Evolutionary conservation across 2,797 vertebrate genomes (phyloP).

Genomic region (Sebastes matsubarae): DNA sequence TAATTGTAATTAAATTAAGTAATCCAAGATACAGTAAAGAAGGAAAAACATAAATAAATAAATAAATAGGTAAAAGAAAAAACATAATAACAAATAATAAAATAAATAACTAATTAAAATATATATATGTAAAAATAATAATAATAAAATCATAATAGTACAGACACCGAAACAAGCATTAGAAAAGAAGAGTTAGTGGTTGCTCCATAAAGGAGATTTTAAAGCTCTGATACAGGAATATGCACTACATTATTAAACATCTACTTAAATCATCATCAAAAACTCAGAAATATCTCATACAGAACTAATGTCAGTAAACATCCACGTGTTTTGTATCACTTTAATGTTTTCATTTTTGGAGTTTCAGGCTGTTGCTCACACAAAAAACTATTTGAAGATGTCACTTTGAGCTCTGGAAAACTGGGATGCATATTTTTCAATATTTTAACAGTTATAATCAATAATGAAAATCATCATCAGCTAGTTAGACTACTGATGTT

Average conservation of each 20-base stretch:
- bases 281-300: neutral
- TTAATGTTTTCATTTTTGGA: neutral
- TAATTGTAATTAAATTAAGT: too few relatives aligned
- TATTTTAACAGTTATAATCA: neutral
- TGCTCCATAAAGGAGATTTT: neutral
- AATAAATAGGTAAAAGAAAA: too few relatives aligned
- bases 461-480: neutral
- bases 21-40: too few relatives aligned
- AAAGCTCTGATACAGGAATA: neutral
- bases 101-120: too few relatives aligned
- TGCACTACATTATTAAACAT: neutral
- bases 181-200: too few relatives aligned
- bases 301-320: neutral
- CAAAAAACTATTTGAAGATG: neutral
- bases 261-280: neutral
- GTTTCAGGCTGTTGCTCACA: neutral
- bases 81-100: too few relatives aligned
- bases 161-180: too few relatives aligned
- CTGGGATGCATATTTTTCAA: neutral
- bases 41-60: too few relatives aligned
- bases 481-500: neutral
- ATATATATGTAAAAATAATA: too few relatives aligned
- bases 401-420: neutral
- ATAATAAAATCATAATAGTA: too few relatives aligned
- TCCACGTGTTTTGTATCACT: neutral